Percentiles rank a stretch among this genome's conserved stretches.
Evolutionary conservation across 2,888 invertebrate genomes (phyloP).

Genomic region (Abrostola triplasia): DNA sequence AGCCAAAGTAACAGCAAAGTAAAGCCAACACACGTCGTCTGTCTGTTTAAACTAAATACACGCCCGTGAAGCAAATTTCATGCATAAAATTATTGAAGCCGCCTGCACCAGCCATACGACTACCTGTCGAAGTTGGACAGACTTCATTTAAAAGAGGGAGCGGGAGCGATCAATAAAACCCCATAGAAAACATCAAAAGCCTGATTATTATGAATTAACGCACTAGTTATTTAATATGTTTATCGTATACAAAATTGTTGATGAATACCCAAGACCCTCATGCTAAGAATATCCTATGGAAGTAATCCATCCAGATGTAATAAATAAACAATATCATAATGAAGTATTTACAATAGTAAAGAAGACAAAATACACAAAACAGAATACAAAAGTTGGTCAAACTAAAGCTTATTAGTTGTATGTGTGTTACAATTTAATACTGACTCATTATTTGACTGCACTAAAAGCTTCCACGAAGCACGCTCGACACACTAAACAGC

Average conservation of each 20-base stretch:
- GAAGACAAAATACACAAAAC: not conserved
- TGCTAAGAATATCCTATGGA: no score
- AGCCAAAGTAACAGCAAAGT: constrained; percentile 49
- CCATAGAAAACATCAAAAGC: no score
- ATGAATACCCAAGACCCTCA: no score
- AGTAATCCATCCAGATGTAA: no score
- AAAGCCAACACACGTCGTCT: constrained; percentile 57
- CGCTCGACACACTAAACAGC: not conserved
- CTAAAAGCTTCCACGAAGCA: constrained; percentile 1
- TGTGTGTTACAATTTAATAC: not conserved
- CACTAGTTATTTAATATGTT: no score
- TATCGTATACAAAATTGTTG: no score
- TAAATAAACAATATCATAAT: no score
- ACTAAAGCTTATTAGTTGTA: not conserved
- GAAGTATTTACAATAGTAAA: no score
- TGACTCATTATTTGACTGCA: not conserved
- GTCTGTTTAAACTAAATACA: constrained; percentile 76
- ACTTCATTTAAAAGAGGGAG: constrained; percentile 49
- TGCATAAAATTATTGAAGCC: constrained; percentile 84
- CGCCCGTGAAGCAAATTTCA: constrained; percentile 77
- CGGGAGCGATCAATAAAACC: no score
- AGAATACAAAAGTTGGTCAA: not conserved
- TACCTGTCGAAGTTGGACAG: constrained; percentile 69
- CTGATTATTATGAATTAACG: no score
- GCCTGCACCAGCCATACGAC: constrained; percentile 68